A percentile compares a stretch with the other conserved stretches of the same genome.
phyloP scores from a whole-genome alignment of 2,888 invertebrate genomes.

The Campaea margaritaria region DNA sequence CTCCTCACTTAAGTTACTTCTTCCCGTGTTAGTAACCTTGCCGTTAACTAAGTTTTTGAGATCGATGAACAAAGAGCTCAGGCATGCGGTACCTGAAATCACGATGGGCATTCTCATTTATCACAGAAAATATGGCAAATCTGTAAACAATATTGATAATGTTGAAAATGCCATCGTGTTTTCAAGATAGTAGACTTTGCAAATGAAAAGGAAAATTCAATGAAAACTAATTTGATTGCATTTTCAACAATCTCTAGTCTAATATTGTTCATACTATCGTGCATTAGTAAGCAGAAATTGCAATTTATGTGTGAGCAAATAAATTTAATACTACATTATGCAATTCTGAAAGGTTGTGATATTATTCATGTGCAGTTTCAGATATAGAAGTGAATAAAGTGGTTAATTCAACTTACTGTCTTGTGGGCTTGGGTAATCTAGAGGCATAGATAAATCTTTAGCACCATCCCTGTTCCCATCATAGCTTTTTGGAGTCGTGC shows the following conservation, averaged over 20 bases:
- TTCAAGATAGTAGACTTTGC: conserved; percentile 73
- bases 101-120: conserved; percentile 84
- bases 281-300: conserved; percentile 20
- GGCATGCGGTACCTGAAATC: conserved; percentile 83
- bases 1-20: conserved; percentile 66
- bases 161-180: conserved; percentile 86
- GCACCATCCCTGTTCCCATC: conserved; percentile 68
- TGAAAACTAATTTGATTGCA: conserved; percentile 79
- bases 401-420: conserved; percentile 71
- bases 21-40: conserved; percentile 71
- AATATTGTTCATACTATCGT: conserved; percentile 21
- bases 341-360: neutral
- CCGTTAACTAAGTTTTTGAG: conserved; percentile 83
- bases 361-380: conserved; percentile 2
- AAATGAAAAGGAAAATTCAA: conserved; percentile 72
- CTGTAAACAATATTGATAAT: conserved; percentile 54
- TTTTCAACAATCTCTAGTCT: conserved; percentile 79
- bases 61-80: conserved; percentile 81
- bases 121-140: conserved; percentile 44
- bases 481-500: conserved; percentile 70
- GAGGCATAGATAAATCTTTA: conserved; percentile 61
- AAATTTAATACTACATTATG: neutral
- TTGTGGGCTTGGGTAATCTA: conserved; percentile 77
- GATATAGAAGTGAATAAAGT: conserved; percentile 4
- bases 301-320: neutral